phyloP scores from a whole-genome alignment of 1,140 invertebrate genomes.

The Pararge aegeria region DNA sequence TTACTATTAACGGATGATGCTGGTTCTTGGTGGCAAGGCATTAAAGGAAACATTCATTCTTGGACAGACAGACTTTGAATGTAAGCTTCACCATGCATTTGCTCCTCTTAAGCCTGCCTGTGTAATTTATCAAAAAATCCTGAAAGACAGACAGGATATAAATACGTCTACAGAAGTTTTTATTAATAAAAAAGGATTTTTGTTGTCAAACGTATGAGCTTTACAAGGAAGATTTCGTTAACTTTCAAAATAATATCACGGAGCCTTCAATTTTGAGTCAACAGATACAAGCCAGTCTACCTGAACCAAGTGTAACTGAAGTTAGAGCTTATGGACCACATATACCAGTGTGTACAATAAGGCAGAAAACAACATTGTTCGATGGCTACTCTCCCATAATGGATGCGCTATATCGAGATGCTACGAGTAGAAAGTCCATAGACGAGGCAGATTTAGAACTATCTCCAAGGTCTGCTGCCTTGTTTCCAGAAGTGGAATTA shows the following conservation, averaged over 20 bases:
- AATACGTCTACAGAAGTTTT: constrained; percentile 25
- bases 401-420: constrained; percentile 1
- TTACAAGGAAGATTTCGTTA: no score
- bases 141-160: constrained; percentile 14
- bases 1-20: constrained; percentile 19
- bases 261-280: no score
- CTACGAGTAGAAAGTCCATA: background rate
- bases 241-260: no score
- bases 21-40: constrained; percentile 34
- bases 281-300: no score
- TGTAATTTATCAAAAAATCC: constrained; percentile 29
- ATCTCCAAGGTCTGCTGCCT: no score
- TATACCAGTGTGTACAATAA: background rate
- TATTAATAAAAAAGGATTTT: constrained; percentile 1
- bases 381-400: constrained; percentile 8
- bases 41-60: constrained; percentile 19
- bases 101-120: constrained; percentile 29
- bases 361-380: background rate
- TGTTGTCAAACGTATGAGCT: no score
- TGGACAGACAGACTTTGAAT: constrained; percentile 22
- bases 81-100: constrained; percentile 27
- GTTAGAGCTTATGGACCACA: constrained; percentile 2
- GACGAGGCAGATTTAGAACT: no score
- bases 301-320: no score
- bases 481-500: no score